Evolutionary conservation across 2,797 vertebrate genomes (phyloP).

Genomic region (Lepus oiostolus): DNA sequence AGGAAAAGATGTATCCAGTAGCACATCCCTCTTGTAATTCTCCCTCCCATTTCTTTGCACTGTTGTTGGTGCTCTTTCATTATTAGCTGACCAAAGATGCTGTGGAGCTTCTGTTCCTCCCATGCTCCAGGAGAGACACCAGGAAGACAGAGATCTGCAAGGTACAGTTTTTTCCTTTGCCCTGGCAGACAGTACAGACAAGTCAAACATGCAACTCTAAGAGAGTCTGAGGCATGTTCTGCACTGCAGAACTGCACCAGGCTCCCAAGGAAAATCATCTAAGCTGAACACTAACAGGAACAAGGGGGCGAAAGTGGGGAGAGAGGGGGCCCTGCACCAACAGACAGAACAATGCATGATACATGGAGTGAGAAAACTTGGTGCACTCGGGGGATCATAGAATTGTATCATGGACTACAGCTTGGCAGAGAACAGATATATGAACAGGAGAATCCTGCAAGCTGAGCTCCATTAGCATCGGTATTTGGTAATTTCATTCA

Average conservation of each 20-base stretch:
- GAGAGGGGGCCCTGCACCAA: too few species aligned
- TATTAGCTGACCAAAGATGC: neutral
- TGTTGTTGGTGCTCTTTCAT: neutral
- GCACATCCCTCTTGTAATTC: neutral
- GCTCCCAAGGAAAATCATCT: neutral
- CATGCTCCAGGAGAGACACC: neutral
- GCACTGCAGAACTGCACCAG: neutral
- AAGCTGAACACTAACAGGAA: neutral
- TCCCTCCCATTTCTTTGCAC: neutral
- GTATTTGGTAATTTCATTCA: neutral
- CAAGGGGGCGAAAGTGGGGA: neutral
- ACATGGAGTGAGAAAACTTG: neutral
- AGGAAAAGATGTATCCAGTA: neutral
- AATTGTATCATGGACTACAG: fast-evolving
- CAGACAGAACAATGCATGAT: neutral
- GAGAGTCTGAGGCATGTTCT: too few species aligned
- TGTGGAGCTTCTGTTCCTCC: neutral
- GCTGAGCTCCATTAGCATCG: neutral
- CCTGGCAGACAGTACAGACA: neutral
- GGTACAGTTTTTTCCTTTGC: neutral
- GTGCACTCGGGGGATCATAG: neutral
- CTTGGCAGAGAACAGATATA: neutral
- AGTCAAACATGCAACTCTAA: neutral
- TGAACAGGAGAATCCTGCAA: too few species aligned
- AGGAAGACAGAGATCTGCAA: neutral